Percentiles rank a stretch among this genome's conserved stretches.
Evolutionary conservation across 2,888 invertebrate genomes (phyloP).

Genomic region (Watsonalla binaria): DNA sequence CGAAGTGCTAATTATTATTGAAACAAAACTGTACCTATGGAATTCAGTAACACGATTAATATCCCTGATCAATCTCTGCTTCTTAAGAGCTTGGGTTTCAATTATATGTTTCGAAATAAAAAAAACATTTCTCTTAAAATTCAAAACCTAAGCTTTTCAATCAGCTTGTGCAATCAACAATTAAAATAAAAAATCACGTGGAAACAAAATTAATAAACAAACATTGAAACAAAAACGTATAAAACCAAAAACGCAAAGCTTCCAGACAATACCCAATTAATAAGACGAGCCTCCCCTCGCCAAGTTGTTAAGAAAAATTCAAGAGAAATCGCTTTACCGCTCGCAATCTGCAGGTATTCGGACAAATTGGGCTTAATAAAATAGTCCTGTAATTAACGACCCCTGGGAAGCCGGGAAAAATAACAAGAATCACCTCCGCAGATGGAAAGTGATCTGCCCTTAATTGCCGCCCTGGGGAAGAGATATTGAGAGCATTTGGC

Average conservation of each 20-base stretch:
- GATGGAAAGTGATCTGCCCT: conserved; percentile 61
- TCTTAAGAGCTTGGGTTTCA: no score
- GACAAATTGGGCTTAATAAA: conserved; percentile 74
- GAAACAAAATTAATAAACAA: background rate
- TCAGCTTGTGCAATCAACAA: no score
- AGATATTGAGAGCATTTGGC: conserved; percentile 9
- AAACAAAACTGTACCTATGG: no score
- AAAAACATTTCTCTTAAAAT: no score
- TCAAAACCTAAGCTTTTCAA: no score
- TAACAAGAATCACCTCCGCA: conserved; percentile 68
- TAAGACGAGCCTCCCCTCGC: conserved; percentile 24
- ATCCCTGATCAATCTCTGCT: no score
- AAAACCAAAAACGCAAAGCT: background rate
- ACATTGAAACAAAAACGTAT: background rate
- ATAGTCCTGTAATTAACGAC: conserved; percentile 71
- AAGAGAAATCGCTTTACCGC: conserved; percentile 42
- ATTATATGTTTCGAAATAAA: no score
- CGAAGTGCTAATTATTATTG: no score
- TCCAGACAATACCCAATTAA: background rate
- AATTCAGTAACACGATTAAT: no score
- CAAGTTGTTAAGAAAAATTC: conserved; percentile 29
- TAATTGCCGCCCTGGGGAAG: conserved; percentile 43
- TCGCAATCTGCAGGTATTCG: conserved; percentile 56
- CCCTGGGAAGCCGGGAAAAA: conserved; percentile 42
- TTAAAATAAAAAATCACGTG: no score